phyloP scores from a whole-genome alignment of 2,113 vertebrate species.

The Glaucidium brasilianum region DNA sequence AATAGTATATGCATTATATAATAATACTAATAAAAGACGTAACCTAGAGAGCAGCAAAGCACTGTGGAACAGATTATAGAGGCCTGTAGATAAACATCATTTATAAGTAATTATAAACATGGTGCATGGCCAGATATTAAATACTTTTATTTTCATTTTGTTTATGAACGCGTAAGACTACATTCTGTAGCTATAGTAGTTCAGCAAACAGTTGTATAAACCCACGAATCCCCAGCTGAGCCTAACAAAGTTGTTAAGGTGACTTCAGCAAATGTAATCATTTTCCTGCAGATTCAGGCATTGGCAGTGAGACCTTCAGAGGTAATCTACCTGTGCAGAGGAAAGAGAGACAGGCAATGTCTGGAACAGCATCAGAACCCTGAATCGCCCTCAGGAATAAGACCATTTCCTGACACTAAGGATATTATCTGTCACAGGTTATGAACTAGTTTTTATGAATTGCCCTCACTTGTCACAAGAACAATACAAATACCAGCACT shows the following conservation, averaged over 20 bases:
- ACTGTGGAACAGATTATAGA: background rate
- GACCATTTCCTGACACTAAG: background rate
- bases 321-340: background rate
- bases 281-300: background rate
- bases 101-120: background rate
- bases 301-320: background rate
- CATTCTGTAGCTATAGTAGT: background rate
- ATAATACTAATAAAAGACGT: background rate
- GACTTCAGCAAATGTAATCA: background rate
- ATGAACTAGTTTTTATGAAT: background rate
- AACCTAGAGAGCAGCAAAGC: background rate
- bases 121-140: background rate
- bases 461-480: background rate
- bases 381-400: background rate
- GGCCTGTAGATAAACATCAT: background rate
- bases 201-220: background rate
- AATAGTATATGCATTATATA: background rate
- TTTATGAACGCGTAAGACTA: background rate
- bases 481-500: background rate
- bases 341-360: background rate
- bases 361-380: background rate
- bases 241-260: background rate
- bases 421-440: background rate
- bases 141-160: background rate
- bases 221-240: background rate